Base-by-base conservation (phyloP, 2,113 vertebrate species). In the Acrocephalus arundinaceus region DNA sequence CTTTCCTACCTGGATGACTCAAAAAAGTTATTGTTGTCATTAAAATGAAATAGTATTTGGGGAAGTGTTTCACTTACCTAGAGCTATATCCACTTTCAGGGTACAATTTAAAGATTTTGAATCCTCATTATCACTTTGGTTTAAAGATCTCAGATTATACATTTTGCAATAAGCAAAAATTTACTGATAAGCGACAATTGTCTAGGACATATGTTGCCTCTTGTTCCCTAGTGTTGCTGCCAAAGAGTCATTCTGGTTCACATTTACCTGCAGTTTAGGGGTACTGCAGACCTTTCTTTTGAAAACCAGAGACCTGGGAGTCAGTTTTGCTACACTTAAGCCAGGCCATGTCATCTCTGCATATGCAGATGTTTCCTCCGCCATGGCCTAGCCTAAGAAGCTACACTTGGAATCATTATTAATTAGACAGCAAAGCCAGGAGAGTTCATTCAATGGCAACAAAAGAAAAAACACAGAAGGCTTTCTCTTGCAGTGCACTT, bases 171-270 rank as follows among this genome's bases (percentile, higher is more conserved):
- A 63, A 46, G 22, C 24, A 81, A 70, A 70, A 81, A 25, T 43
- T 31, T 37, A 31, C 22, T 4, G 39, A 3, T 4, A 33, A n/a
- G 19, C 25, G 24, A n/a, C 14, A 13, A 7, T 31, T 72, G 7
- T 8, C 21, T 70, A 17, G 27, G 39, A 48, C 4, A 5, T 37
- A 30, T 61, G 4, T 65, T 68, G 20, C 5, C 37, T 30, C 3
- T 33, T 8, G 0, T 41, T 57, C 45, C 35, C 21, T 35, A 4
- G 5, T 7, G 13, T 12, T 58, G 49, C 18, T 6, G 1, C 8
- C 16, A 48, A 77, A 68, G 6, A 4, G 22, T 15, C 3, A 5
- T 14, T 79, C 66, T 66, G 7, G 7, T 30, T 66, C 31, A 66
- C 24, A 7, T 27, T 52, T 13, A 16, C 20, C 22, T 67, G 41